Conservation (phyloP, 2,888 invertebrate genomes). For the Octonoba sinensis region DNA sequence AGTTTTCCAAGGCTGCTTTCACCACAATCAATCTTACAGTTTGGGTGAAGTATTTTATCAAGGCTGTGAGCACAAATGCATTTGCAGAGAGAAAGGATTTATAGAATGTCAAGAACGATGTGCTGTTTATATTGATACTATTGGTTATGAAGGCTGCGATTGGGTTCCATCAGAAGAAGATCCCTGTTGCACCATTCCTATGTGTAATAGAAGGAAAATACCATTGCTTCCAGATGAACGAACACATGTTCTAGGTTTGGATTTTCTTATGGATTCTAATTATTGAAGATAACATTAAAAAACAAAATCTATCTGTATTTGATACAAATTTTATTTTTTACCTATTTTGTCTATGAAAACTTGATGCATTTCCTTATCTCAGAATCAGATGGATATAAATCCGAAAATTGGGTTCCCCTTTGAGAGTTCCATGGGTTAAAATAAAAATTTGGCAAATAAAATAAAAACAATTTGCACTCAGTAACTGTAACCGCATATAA, state of each 20-base stretch:
- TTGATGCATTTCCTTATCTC: too few relatives aligned
- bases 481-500: too few relatives aligned
- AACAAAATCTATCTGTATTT: too few relatives aligned
- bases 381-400: too few relatives aligned
- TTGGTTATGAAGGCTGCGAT: conserved; percentile 66
- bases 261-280: not conserved
- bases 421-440: too few relatives aligned
- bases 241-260: conserved; percentile 47
- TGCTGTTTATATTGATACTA: conserved; percentile 65
- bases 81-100: conserved; percentile 80
- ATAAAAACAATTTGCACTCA: too few relatives aligned
- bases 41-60: conserved; percentile 82
- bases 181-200: conserved; percentile 85
- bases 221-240: conserved; percentile 43
- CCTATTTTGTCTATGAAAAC: not conserved
- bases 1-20: conserved; percentile 66
- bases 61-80: conserved; percentile 84
- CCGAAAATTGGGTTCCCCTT: too few relatives aligned
- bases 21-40: conserved; percentile 76
- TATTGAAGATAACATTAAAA: not conserved
- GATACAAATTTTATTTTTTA: too few relatives aligned
- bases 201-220: conserved; percentile 74
- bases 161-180: conserved; percentile 81
- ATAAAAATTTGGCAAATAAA: too few relatives aligned
- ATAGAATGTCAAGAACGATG: conserved; percentile 67